These are phyloP conservation scores for Chlorodrepanis virens DNA, from an alignment of 2,113 vertebrate genomes.

Conservation along the genomic window DNA sequence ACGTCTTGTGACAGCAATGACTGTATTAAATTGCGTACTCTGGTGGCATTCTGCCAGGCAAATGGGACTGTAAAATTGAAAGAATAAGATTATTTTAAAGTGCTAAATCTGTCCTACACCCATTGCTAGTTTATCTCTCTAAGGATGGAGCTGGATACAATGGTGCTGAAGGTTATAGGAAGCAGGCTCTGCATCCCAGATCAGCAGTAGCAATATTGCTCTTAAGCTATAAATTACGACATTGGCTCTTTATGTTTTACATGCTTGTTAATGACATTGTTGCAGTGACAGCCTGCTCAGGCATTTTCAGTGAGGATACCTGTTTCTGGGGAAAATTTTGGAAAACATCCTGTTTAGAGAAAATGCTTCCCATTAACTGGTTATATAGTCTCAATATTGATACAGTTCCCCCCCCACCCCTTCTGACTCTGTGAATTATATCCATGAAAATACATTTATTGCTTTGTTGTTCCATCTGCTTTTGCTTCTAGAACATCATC, in stretches of 20 bases:
- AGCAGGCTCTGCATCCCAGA: background rate
- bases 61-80: background rate
- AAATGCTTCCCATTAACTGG: background rate
- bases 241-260: background rate
- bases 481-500: background rate
- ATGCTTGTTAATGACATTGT: background rate
- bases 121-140: background rate
- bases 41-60: constrained; percentile 13
- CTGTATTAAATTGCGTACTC: constrained; percentile 31
- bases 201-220: background rate
- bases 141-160: background rate
- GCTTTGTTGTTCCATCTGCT: background rate
- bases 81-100: constrained; percentile 4
- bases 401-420: too few species aligned
- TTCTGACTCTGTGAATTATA: background rate
- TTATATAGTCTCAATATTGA: background rate
- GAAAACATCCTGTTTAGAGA: background rate
- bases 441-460: background rate
- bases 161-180: background rate
- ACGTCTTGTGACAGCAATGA: constrained; percentile 38
- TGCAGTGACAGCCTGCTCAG: background rate
- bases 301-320: background rate
- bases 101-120: background rate
- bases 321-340: background rate
- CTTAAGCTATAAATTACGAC: background rate